Evolutionary conservation across 2,888 invertebrate genomes (phyloP).

Genomic region (Mactromeris polynyma): DNA sequence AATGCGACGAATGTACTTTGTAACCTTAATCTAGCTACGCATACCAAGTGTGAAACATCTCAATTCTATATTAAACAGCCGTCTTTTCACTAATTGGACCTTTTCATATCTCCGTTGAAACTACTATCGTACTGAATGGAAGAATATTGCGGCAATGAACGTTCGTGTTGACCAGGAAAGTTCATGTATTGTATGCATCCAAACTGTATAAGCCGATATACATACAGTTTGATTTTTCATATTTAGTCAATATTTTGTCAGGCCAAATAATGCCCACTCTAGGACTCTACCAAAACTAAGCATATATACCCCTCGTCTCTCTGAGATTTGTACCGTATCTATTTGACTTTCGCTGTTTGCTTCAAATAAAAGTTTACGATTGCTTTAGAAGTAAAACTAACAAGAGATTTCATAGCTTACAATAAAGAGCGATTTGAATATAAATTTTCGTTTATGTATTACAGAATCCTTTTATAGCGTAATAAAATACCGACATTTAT

Average conservation of each 20-base stretch:
- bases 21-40: not conserved
- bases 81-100: not conserved
- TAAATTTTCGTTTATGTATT: not conserved
- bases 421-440: not conserved
- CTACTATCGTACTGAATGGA: not conserved
- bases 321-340: conserved; percentile 10
- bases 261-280: not conserved
- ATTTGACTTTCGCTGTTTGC: conserved; percentile 38
- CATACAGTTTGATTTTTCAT: not conserved
- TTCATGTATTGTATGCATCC: not conserved
- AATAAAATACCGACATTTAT: not conserved
- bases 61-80: not conserved
- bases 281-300: not conserved
- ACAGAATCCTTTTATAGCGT: not conserved
- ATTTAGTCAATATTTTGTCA: conserved; percentile 13
- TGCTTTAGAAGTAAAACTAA: conserved; percentile 5
- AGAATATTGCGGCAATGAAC: not conserved
- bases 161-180: not conserved
- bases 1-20: not conserved
- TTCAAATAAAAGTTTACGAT: conserved; percentile 34
- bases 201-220: not conserved
- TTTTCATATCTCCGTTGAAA: no score
- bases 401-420: not conserved
- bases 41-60: not conserved
- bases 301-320: not conserved